Conservation (phyloP, 1,140 invertebrate genomes). For the Cotesia glomerata region DNA sequence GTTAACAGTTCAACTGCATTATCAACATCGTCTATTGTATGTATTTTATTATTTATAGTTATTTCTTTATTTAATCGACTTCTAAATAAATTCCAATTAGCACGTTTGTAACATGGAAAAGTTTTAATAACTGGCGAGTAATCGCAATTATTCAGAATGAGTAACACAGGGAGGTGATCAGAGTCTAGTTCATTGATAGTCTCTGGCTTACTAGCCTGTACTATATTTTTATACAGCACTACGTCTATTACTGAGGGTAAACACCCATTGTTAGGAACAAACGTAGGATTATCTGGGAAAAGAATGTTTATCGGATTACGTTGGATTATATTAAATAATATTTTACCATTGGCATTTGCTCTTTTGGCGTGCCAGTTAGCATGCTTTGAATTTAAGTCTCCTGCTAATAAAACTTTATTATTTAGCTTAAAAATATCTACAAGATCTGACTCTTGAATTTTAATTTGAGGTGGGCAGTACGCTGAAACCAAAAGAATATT, state of each 20-base stretch:
- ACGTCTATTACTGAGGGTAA: not conserved
- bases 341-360: not conserved
- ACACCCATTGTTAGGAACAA: not conserved
- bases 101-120: constrained; percentile 4
- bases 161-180: not conserved
- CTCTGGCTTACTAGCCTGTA: not conserved
- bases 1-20: not conserved
- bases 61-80: not conserved
- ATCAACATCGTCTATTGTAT: not conserved
- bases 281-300: not conserved
- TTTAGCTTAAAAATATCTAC: not conserved
- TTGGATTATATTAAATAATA: not conserved
- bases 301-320: not conserved
- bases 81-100: constrained; percentile 19
- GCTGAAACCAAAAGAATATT: not conserved
- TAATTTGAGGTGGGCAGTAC: not conserved
- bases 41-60: not conserved
- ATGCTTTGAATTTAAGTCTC: not conserved
- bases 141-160: not conserved
- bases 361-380: not conserved
- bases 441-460: not conserved
- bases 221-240: not conserved
- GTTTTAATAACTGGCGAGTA: not conserved
- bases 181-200: constrained; percentile 2
- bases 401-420: not conserved